These are phyloP conservation scores for Yasuhikotakia modesta DNA, from an alignment of 2,797 vertebrate genomes.

Conservation along the genomic window DNA sequence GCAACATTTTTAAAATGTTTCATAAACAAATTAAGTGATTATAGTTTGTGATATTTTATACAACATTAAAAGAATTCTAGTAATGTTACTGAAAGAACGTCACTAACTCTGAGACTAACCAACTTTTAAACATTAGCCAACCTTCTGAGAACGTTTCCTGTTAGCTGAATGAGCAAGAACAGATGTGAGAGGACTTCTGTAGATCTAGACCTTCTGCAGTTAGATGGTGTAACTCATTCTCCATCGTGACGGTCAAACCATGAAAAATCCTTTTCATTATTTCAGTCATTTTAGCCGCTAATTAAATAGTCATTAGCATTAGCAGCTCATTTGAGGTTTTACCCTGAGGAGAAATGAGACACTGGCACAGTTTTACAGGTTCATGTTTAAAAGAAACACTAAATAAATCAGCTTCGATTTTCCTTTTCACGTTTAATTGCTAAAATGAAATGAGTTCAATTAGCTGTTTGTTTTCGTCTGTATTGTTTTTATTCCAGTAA, in stretches of 20 bases:
- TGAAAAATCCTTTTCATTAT: constrained; percentile 62
- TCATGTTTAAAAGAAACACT: constrained; percentile 44
- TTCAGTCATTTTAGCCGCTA: constrained; percentile 64
- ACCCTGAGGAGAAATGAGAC: constrained; percentile 67
- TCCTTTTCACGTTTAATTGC: not conserved
- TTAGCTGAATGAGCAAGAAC: no score
- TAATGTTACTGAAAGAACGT: no score
- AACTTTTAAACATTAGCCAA: not conserved
- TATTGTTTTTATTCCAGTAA: not conserved
- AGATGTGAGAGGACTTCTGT: not conserved
- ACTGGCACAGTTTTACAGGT: constrained; percentile 58
- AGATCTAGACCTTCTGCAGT: not conserved
- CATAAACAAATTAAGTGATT: no score
- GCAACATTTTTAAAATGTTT: no score
- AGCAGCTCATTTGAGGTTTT: constrained; percentile 59
- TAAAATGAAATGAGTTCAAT: not conserved
- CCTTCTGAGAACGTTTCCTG: constrained; percentile 12
- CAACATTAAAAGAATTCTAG: no score
- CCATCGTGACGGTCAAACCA: constrained; percentile 18
- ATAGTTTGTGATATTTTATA: no score
- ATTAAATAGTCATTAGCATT: constrained; percentile 74
- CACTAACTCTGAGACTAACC: no score
- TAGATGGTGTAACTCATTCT: not conserved
- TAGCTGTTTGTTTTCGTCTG: not conserved
- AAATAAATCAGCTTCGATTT: constrained; percentile 7